Conservation (phyloP, 2,113 vertebrate species). For the Theristicus caerulescens region DNA sequence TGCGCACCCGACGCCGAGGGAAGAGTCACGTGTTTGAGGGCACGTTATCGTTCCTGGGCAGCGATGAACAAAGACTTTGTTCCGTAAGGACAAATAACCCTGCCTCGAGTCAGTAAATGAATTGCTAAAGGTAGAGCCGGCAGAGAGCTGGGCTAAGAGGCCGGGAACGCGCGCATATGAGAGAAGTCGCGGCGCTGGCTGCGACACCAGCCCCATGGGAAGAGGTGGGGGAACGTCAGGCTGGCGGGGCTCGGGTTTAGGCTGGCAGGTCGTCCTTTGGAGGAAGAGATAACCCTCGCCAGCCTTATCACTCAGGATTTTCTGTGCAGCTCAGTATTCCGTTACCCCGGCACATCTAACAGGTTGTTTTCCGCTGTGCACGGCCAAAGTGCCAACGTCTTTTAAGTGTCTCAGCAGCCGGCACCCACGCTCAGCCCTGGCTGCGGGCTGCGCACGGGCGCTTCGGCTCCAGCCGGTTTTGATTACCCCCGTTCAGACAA, state of each 20-base stretch:
- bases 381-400: neutral
- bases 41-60: neutral
- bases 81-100: neutral
- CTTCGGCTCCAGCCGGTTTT: neutral
- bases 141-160: neutral
- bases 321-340: neutral
- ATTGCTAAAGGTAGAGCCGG: neutral
- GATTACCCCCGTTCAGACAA: too few relatives aligned
- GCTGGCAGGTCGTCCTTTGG: neutral
- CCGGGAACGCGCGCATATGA: neutral
- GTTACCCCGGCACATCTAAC: rapidly evolving
- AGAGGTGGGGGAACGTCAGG: neutral
- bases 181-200: neutral
- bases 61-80: neutral
- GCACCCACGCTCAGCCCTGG: neutral
- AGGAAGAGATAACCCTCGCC: neutral
- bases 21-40: neutral
- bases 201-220: neutral
- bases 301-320: neutral
- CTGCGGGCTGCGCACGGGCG: rapidly evolving
- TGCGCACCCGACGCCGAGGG: rapidly evolving
- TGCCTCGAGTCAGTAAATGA: neutral
- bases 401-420: neutral
- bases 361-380: neutral
- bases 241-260: neutral